phyloP scores from a whole-genome alignment of 2,888 invertebrate species.

The Epistrophe grossulariae region DNA sequence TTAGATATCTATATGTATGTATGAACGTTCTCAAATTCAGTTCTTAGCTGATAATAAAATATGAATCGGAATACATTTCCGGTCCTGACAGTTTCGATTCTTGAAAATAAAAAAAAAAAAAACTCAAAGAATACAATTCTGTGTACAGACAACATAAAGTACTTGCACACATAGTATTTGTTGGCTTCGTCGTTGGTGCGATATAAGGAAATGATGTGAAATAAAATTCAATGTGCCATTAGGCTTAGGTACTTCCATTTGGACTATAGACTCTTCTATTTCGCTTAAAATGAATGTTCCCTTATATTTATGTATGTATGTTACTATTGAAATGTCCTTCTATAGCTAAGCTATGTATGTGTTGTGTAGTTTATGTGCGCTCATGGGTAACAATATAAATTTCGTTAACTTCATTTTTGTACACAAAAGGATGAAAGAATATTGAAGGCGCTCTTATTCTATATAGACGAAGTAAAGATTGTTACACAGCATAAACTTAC shows the following conservation, averaged over 20 bases:
- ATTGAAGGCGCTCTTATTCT: not conserved
- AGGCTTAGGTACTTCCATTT: slow-evolving; percentile 42
- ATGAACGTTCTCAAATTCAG: slow-evolving; percentile 53
- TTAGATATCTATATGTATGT: not conserved
- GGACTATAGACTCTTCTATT: slow-evolving; percentile 41
- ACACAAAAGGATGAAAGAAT: slow-evolving; percentile 52
- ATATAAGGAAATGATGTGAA: slow-evolving; percentile 71
- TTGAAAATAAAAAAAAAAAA: slow-evolving; percentile 12
- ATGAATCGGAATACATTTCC: slow-evolving; percentile 75
- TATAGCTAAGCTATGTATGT: not conserved
- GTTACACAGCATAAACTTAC: slow-evolving; percentile 15
- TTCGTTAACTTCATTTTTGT: slow-evolving; percentile 64
- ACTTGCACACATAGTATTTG: not conserved
- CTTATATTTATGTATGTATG: too few relatives aligned
- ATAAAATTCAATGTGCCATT: slow-evolving; percentile 72
- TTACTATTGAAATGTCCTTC: slow-evolving; percentile 58
- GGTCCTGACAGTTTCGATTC: slow-evolving; percentile 58
- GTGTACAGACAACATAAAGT: not conserved
- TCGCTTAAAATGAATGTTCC: slow-evolving; percentile 26
- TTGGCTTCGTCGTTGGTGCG: slow-evolving; percentile 32
- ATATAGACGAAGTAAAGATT: slow-evolving; percentile 21
- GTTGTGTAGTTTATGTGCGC: slow-evolving; percentile 46
- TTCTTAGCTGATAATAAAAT: slow-evolving; percentile 73
- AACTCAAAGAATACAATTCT: slow-evolving; percentile 18
- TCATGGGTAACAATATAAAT: slow-evolving; percentile 72